Percentiles rank a stretch among this genome's conserved stretches.
These are phyloP conservation scores for Elmis aenea DNA, from an alignment of 2,888 invertebrate species.

Conservation along the genomic window DNA sequence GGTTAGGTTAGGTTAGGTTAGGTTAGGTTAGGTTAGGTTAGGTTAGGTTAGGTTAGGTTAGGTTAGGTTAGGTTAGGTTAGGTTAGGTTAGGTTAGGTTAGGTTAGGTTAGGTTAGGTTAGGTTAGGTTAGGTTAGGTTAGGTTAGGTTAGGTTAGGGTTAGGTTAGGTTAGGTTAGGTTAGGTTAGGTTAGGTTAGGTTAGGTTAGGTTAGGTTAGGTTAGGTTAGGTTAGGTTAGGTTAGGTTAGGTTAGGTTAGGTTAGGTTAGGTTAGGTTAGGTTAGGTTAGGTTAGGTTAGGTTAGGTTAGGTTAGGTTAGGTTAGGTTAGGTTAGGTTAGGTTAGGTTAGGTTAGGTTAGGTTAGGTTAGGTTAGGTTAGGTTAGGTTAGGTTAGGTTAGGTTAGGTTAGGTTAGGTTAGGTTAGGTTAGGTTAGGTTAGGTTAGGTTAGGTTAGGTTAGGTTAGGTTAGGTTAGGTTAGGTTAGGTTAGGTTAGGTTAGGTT, in stretches of 20 bases:
- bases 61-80: conserved; percentile 23
- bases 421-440: too few relatives aligned
- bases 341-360: conserved; percentile 2
- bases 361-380: conserved; percentile 16
- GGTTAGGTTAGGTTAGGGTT: conserved; percentile 22
- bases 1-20: conserved; percentile 14
- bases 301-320: conserved; percentile 17
- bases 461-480: too few relatives aligned
- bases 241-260: conserved; percentile 23
- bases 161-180: conserved; percentile 23
- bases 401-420: too few relatives aligned
- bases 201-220: conserved; percentile 23
- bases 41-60: conserved; percentile 18
- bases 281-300: conserved; percentile 23
- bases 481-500: too few relatives aligned
- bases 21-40: conserved; percentile 19
- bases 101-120: conserved; percentile 21
- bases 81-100: conserved; percentile 23
- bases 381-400: conserved; percentile 8
- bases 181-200: conserved; percentile 23
- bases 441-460: too few relatives aligned
- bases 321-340: conserved; percentile 18
- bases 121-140: conserved; percentile 23
- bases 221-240: conserved; percentile 23
- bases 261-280: conserved; percentile 22